Percentiles rank a stretch among this genome's conserved stretches.
Conservation (phyloP, 2,888 invertebrate genomes). For the Pyrocoelia pectoralis region DNA sequence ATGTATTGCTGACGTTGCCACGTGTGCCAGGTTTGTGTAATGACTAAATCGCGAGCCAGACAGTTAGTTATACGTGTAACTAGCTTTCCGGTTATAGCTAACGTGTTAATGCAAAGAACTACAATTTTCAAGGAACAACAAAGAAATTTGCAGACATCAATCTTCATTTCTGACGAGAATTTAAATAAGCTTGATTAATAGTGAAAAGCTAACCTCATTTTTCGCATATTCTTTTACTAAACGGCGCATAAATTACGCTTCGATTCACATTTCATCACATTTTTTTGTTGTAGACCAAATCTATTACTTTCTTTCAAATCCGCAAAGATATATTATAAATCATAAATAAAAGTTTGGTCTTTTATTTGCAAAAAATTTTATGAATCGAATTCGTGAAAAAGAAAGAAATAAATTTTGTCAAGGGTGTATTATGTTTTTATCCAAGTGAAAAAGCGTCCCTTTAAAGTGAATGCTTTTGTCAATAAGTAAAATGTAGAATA, state of each 20-base stretch:
- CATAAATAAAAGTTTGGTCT: slow-evolving; percentile 9
- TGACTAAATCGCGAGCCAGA: slow-evolving; percentile 30
- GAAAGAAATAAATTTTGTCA: slow-evolving; percentile 13
- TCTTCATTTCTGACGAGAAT: background rate
- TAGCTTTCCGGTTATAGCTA: slow-evolving; percentile 19
- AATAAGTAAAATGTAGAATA: slow-evolving; percentile 30
- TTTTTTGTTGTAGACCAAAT: slow-evolving; percentile 3
- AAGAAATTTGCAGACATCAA: background rate
- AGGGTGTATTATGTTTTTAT: slow-evolving; percentile 16
- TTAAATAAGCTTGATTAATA: background rate
- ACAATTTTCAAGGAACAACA: slow-evolving; percentile 1
- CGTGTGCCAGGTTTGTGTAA: slow-evolving; percentile 20
- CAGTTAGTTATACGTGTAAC: slow-evolving; percentile 33
- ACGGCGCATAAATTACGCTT: background rate
- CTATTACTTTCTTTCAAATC: slow-evolving; percentile 6
- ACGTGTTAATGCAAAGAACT: slow-evolving; percentile 22
- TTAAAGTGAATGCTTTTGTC: slow-evolving; percentile 29
- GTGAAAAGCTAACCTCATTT: background rate
- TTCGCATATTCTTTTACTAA: background rate
- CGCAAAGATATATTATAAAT: slow-evolving; percentile 8
- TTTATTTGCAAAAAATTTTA: slow-evolving; percentile 11
- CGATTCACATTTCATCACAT: background rate
- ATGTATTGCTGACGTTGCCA: slow-evolving; percentile 24
- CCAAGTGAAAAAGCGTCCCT: slow-evolving; percentile 15
- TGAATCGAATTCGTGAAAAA: slow-evolving; percentile 5